These are phyloP conservation scores for Psococerastis gibbosa DNA, from an alignment of 2,888 invertebrate species.

Conservation along the genomic window DNA sequence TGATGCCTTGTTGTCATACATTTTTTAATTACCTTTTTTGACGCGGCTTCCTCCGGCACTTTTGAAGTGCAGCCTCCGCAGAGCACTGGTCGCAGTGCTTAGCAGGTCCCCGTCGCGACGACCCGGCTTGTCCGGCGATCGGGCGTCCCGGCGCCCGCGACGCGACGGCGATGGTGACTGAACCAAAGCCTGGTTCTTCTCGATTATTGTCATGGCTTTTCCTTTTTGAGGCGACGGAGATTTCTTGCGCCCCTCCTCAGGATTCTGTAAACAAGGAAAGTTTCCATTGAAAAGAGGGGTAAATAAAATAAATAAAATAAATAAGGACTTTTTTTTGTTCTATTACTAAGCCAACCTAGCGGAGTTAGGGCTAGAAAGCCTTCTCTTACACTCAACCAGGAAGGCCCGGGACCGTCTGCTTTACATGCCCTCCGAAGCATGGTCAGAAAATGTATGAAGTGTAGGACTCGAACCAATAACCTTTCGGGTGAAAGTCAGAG, in stretches of 20 bases:
- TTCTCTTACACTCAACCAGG: too few species aligned
- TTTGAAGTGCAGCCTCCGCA: slow-evolving; percentile 45
- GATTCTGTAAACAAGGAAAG: neutral
- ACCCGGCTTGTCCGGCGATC: slow-evolving; percentile 26
- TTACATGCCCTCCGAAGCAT: too few species aligned
- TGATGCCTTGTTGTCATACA: too few species aligned
- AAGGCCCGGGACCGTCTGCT: too few species aligned
- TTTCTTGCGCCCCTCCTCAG: neutral
- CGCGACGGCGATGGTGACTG: slow-evolving; percentile 28
- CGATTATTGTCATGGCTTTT: slow-evolving; percentile 5
- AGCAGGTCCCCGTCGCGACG: slow-evolving; percentile 31
- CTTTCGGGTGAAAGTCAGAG: too few species aligned
- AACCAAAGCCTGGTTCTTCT: slow-evolving; percentile 3
- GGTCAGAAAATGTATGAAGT: too few species aligned
- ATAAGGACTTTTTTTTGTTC: too few species aligned
- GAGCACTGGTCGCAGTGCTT: slow-evolving; percentile 34
- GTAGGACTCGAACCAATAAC: too few species aligned
- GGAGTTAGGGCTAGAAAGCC: too few species aligned
- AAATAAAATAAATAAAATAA: slow-evolving; percentile 1
- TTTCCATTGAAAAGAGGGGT: too few species aligned
- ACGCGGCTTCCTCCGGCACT: slow-evolving; percentile 27
- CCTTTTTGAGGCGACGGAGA: slow-evolving; percentile 8
- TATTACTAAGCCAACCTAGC: too few species aligned
- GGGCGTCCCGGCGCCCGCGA: slow-evolving; percentile 16
- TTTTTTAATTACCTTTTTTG: slow-evolving; percentile 11